Base-by-base conservation (phyloP, 1,140 invertebrate genomes). In the Eumeta japonica region DNA sequence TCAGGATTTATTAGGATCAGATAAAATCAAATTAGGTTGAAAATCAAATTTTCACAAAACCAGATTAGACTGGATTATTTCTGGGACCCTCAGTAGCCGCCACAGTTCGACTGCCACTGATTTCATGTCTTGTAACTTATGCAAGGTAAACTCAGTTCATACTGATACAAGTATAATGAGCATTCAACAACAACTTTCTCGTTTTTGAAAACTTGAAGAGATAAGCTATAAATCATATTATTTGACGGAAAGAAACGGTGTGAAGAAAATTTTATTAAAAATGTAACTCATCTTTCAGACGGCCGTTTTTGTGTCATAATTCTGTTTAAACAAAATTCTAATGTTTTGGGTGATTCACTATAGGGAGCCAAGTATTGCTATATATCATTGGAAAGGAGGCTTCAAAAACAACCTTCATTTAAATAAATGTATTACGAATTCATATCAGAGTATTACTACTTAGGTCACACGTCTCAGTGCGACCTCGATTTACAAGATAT, bases 31-130 rank as follows among this genome's bases (percentile, higher is more conserved):
- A 18, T 41, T 52, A 39, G 44, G 46, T 1, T 33, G 31, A 3
- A 46, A 49, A 16, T 46, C 44, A 2, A 39, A 28, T 7, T 34
- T 49, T 4, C 39, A 10, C 24, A 33, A 49, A 24, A 35, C 46
- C 12, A 39, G 17, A 15, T 18, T 52, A 17, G 50, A 44, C 13
- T 50, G 47, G 50, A 3, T 50, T 35, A 39, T 45, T 35, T 43
- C 38, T 18, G 46, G 46, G 14, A 34, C 43, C 7, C 28, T 48
- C 11, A 35, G 41, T n/a, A n/a, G n/a, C n/a, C n/a, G n/a, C n/a
- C n/a, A n/a, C n/a, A n/a, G n/a, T n/a, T n/a, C n/a, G n/a, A n/a
- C n/a, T n/a, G n/a, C n/a, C n/a, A n/a, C n/a, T n/a, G n/a, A n/a
- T n/a, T n/a, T n/a, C n/a, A n/a, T n/a, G n/a, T n/a, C n/a, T n/a